Percentiles rank a stretch among this genome's conserved stretches.
Evolutionary conservation across 2,797 vertebrate genomes (phyloP).

Genomic region (Numenius phaeopus): DNA sequence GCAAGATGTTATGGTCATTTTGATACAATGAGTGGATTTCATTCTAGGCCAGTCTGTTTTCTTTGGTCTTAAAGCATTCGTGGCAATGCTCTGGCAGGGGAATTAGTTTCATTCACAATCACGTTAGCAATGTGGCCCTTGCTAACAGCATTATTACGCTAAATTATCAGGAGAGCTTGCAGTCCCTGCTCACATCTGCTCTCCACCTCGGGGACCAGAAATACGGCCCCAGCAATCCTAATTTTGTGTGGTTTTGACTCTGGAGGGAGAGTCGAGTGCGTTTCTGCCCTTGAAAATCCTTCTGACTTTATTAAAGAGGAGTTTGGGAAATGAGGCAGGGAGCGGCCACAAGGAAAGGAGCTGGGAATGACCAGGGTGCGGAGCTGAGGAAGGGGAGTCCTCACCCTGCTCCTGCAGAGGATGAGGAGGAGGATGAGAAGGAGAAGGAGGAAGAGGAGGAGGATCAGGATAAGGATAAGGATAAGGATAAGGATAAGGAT

Average conservation of each 20-base stretch:
- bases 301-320: neutral
- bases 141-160: conserved; percentile 22
- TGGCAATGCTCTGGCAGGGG: neutral
- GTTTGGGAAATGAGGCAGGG: neutral
- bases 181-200: neutral
- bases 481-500: neutral
- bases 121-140: neutral
- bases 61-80: neutral
- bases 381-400: neutral
- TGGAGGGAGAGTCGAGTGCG: neutral
- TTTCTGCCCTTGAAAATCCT: neutral
- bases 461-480: neutral
- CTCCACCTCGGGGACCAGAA: neutral
- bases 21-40: conserved; percentile 30
- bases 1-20: conserved; percentile 3
- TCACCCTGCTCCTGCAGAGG: neutral
- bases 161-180: neutral
- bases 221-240: neutral
- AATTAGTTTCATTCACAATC: conserved; percentile 26
- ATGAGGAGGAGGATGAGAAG: neutral
- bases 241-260: neutral
- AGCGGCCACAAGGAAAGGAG: neutral
- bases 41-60: conserved; percentile 3
- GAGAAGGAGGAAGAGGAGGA: neutral
- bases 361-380: neutral